Evolutionary conservation across 2,797 vertebrate species (phyloP).

Genomic region (Neoniphon sammara): DNA sequence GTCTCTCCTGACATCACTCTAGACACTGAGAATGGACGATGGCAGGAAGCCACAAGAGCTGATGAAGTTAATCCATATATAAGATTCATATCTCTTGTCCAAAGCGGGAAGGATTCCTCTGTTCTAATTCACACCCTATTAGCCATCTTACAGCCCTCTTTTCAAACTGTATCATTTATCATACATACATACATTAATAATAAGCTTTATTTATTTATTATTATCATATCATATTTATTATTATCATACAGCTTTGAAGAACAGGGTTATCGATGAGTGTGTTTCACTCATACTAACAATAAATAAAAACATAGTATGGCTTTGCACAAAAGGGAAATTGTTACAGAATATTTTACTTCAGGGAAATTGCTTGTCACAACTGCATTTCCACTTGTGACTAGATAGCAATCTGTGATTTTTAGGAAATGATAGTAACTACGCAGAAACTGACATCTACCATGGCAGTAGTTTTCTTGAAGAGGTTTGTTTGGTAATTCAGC

Average conservation of each 20-base stretch:
- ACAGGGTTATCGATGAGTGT: not conserved
- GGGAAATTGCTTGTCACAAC: not conserved
- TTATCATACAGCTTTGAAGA: conserved; percentile 7
- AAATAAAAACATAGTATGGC: not conserved
- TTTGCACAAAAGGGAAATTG: conserved; percentile 9
- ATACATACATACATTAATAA: too few species aligned
- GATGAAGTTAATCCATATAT: not conserved
- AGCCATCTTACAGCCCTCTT: not conserved
- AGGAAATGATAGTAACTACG: not conserved
- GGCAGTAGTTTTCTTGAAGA: not conserved
- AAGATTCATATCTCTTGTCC: too few species aligned
- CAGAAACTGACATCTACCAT: not conserved
- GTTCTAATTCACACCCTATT: not conserved
- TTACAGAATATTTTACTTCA: not conserved
- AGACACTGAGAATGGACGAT: not conserved
- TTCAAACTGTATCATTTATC: not conserved
- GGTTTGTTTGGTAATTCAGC: not conserved
- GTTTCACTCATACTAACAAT: conserved; percentile 18
- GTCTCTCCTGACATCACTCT: not conserved
- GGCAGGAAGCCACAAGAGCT: not conserved
- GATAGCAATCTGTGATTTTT: not conserved
- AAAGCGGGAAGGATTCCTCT: conserved; percentile 8
- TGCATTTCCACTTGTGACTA: not conserved
- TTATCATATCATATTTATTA: conserved; percentile 2
- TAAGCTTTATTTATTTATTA: too few species aligned